Evolutionary conservation across 2,888 invertebrate genomes (phyloP).

Genomic region (Phyllotreta striolata): DNA sequence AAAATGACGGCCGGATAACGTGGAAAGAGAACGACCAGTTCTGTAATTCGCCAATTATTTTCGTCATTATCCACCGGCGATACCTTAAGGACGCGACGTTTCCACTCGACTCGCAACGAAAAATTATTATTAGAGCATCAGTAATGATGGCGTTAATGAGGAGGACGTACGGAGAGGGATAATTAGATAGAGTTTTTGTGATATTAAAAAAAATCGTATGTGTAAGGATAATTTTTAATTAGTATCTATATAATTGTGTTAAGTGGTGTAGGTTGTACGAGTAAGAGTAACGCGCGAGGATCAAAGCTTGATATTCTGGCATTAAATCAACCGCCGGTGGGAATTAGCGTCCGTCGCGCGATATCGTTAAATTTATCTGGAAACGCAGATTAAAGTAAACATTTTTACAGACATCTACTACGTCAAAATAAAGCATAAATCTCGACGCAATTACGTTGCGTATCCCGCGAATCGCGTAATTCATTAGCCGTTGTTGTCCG

Average conservation of each 20-base stretch:
- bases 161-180: no score
- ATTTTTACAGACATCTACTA: conserved; percentile 53
- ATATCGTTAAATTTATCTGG: conserved; percentile 43
- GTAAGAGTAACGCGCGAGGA: no score
- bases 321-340: conserved; percentile 38
- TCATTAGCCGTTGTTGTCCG: conserved; percentile 47
- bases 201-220: no score
- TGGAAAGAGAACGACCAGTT: conserved; percentile 28
- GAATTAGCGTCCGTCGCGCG: conserved; percentile 35
- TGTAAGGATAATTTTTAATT: no score
- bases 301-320: conserved; percentile 29
- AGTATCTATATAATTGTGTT: no score
- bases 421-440: conserved; percentile 54
- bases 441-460: conserved; percentile 46
- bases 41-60: conserved; percentile 41
- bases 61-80: conserved; percentile 32
- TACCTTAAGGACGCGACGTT: conserved; percentile 29
- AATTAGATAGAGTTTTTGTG: conserved; percentile 10
- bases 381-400: conserved; percentile 42
- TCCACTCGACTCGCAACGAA: conserved; percentile 20
- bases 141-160: conserved; percentile 32
- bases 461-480: conserved; percentile 47
- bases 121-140: conserved; percentile 34
- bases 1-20: conserved; percentile 29
- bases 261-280: no score